Conservation (phyloP, 2,888 invertebrate genomes). For the Pandemis cinnamomeana region DNA sequence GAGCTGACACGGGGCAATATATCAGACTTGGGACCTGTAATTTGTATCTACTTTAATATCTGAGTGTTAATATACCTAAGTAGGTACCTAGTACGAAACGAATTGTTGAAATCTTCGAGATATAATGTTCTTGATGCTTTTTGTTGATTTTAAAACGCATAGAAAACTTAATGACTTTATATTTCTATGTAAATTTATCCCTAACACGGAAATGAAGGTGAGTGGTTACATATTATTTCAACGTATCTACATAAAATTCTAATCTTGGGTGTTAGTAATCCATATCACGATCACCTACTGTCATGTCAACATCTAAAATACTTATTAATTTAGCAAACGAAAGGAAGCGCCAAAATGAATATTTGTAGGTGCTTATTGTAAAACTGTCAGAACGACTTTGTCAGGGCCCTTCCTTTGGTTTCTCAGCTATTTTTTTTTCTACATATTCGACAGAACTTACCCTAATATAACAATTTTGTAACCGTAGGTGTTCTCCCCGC, state of each 20-base stretch:
- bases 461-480: background rate
- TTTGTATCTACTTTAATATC: slow-evolving; percentile 8
- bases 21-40: slow-evolving; percentile 31
- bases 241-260: background rate
- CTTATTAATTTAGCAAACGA: too few relatives aligned
- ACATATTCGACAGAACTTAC: background rate
- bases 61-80: slow-evolving; percentile 1
- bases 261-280: background rate
- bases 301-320: too few relatives aligned
- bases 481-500: slow-evolving; percentile 43
- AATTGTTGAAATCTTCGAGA: slow-evolving; percentile 19
- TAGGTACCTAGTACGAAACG: slow-evolving; percentile 25
- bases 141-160: slow-evolving; percentile 39
- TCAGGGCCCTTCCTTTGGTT: too few relatives aligned
- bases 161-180: slow-evolving; percentile 18
- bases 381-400: too few relatives aligned
- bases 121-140: slow-evolving; percentile 29
- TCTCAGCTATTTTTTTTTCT: too few relatives aligned
- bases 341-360: too few relatives aligned
- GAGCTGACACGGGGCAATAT: slow-evolving; percentile 8
- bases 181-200: slow-evolving; percentile 21
- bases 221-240: slow-evolving; percentile 9
- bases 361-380: too few relatives aligned
- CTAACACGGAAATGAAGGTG: slow-evolving; percentile 25
- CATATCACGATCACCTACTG: too few relatives aligned